phyloP scores from a whole-genome alignment of 2,888 invertebrate genomes.

The Himalopsyche tibetana region DNA sequence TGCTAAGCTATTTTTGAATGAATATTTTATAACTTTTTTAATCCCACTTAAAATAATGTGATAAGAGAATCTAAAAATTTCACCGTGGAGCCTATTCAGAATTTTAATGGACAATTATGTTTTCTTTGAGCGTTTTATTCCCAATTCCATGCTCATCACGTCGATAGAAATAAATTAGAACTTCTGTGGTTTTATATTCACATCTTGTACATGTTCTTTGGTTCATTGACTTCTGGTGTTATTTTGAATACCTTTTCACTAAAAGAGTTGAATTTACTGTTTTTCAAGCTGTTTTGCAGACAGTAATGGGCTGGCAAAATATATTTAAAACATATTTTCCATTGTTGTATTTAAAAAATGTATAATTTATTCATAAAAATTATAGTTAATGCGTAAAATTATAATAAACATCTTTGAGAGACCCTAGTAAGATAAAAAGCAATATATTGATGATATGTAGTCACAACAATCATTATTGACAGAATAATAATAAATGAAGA shows the following conservation, averaged over 20 bases:
- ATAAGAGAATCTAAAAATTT: conserved; percentile 10
- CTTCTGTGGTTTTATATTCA: conserved; percentile 19
- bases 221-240: conserved; percentile 18
- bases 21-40: neutral
- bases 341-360: too few relatives aligned
- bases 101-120: neutral
- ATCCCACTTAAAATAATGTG: neutral
- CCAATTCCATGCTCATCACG: conserved; percentile 14
- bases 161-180: conserved; percentile 36
- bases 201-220: neutral
- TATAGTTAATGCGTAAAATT: too few relatives aligned
- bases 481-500: too few relatives aligned
- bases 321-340: too few relatives aligned
- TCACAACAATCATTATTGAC: too few relatives aligned
- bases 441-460: too few relatives aligned
- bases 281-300: neutral
- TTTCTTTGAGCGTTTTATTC: conserved; percentile 27
- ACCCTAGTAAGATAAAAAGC: too few relatives aligned
- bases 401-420: too few relatives aligned
- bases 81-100: neutral
- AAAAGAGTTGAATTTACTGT: neutral
- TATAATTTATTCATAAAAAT: too few relatives aligned
- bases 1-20: neutral
- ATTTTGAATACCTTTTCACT: neutral
- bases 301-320: too few relatives aligned